phyloP scores from a whole-genome alignment of 2,888 invertebrate species.

The Danaus chrysippus region DNA sequence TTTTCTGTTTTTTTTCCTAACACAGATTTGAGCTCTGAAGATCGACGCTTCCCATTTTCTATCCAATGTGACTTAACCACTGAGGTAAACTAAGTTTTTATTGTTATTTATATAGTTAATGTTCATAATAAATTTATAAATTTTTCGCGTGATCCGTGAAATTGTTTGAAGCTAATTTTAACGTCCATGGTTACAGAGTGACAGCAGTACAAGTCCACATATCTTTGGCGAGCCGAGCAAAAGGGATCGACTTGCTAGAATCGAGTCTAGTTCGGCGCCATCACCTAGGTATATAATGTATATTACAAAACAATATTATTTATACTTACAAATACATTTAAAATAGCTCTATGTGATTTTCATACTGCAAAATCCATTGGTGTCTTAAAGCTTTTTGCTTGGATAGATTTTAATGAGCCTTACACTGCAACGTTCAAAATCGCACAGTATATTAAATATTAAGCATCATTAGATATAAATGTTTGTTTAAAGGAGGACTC shows the following conservation, averaged over 20 bases:
- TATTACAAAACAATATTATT: not conserved
- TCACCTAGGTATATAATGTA: constrained; percentile 41
- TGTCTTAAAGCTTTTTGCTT: too few relatives aligned
- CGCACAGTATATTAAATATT: too few relatives aligned
- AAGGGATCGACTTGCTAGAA: constrained; percentile 46
- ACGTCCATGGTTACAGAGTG: constrained; percentile 22
- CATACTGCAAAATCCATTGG: too few relatives aligned
- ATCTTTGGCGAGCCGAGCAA: constrained; percentile 59
- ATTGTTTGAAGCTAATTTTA: not conserved
- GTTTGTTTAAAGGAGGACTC: constrained; percentile 42
- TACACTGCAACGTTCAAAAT: too few relatives aligned
- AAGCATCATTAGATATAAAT: not conserved
- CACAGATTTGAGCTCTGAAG: constrained; percentile 39
- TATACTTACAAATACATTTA: not conserved
- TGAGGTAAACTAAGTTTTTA: constrained; percentile 41
- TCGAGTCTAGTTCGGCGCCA: constrained; percentile 43
- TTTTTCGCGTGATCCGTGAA: not conserved
- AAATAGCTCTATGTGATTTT: not conserved
- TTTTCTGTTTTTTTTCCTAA: constrained; percentile 36
- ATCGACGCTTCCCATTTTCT: constrained; percentile 41
- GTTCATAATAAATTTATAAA: not conserved
- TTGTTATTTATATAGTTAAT: not conserved
- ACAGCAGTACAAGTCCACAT: constrained; percentile 39
- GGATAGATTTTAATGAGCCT: too few relatives aligned
- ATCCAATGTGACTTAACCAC: constrained; percentile 41